phyloP scores from a whole-genome alignment of 2,797 vertebrate species.

The Premnoplex brunnescens region DNA sequence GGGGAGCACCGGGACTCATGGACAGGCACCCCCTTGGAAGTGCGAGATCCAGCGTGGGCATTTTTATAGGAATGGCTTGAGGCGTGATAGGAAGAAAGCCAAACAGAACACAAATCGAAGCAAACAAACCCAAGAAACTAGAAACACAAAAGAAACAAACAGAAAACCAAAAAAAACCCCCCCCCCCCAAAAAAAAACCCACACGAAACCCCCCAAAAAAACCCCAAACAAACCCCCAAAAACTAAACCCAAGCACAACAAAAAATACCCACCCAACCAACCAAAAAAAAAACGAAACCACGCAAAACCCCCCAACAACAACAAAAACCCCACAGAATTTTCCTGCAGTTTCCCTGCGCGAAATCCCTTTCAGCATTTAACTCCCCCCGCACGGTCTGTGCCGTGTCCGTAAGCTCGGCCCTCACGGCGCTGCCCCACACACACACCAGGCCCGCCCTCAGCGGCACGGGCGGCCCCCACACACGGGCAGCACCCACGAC shows the following conservation, averaged over 20 bases:
- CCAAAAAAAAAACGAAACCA: neutral
- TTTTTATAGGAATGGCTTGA: neutral
- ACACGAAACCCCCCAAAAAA: too few relatives aligned
- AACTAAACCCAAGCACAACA: neutral
- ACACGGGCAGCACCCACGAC: too few relatives aligned
- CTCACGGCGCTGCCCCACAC: neutral
- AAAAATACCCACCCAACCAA: too few relatives aligned
- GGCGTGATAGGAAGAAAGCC: neutral
- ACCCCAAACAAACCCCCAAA: neutral
- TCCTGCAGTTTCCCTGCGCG: neutral
- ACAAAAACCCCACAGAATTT: neutral
- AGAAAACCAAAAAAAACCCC: neutral
- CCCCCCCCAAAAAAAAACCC: too few relatives aligned
- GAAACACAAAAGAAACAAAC: too few relatives aligned
- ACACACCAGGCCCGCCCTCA: neutral
- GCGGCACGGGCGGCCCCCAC: too few relatives aligned
- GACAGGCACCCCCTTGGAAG: accelerated
- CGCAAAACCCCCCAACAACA: neutral
- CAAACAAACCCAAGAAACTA: neutral
- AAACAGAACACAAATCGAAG: neutral
- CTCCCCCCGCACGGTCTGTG: neutral
- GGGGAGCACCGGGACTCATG: accelerated
- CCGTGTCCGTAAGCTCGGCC: neutral
- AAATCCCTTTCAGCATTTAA: neutral
- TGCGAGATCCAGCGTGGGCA: accelerated